Base-by-base conservation (phyloP, 2,113 vertebrate genomes). In the Girardinichthys multiradiatus region DNA sequence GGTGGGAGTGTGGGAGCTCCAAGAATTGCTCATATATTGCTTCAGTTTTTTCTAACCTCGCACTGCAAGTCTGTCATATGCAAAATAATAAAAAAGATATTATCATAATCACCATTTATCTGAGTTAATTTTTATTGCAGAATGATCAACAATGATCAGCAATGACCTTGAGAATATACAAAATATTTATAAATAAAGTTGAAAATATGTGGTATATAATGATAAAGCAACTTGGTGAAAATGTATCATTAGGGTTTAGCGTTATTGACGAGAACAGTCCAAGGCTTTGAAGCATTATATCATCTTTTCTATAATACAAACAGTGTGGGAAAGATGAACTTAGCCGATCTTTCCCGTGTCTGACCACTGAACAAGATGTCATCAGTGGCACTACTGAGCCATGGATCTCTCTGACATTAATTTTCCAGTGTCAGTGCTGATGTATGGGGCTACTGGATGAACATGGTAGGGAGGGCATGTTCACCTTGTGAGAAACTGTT, bases 391-490 rank as follows among this genome's bases (percentile, higher is more conserved):
- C 71, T 26, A 33, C 83, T 66, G 80, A 70, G 76, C 84, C 81
- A 83, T 70, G 90, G 80, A 84, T 86, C 83, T 73, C 79, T 9
- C 64, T 87, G 82, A 88, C 90, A 88, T 89, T 91, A 67, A 92
- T 94, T 93, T 91, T 87, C 86, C 83, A 28, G 82, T 92, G 92
- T 94, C 92, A 82, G 14, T 9, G 64, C 76, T 94, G 93, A 94
- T 93, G 87, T 92, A 94, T 92, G 83, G 84, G 79, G 70, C 82
- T 75, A 68, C 72, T 76, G 80, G 79, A 82, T 73, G 85, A 86
- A 86, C 89, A 86, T 85, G 87, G 85, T 88, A 68, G 84, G 74
- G 84, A 86, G 89, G 84, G 83, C 90, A 85, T 67, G 68, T 73
- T 89, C 90, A 93, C 92, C 92, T 94, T 94, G 92, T 80, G 70